Evolutionary conservation across 2,888 invertebrate species (phyloP).

Genomic region (Rhingia campestris): DNA sequence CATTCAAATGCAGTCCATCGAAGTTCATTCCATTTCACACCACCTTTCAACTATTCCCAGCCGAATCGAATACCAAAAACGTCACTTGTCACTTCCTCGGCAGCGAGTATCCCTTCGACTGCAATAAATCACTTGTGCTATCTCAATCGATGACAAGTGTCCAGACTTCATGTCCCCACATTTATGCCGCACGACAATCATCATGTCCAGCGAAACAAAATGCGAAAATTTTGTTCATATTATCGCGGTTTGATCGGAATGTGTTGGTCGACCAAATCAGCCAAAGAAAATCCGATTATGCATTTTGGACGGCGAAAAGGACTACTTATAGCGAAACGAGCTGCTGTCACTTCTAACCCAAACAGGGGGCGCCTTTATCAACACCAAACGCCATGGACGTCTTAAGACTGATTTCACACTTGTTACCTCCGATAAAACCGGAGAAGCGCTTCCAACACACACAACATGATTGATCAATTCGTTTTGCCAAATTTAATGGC

Average conservation of each 20-base stretch:
- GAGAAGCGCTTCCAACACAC: slow-evolving; percentile 59
- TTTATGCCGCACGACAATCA: slow-evolving; percentile 24
- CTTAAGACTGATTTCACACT: slow-evolving; percentile 69
- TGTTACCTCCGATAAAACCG: slow-evolving; percentile 64
- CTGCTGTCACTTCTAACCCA: slow-evolving; percentile 40
- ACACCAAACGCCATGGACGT: slow-evolving; percentile 66
- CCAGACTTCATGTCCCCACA: slow-evolving; percentile 63
- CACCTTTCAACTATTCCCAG: too few species aligned
- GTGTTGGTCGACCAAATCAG: slow-evolving; percentile 29
- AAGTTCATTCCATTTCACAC: too few species aligned
- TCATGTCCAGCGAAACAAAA: slow-evolving; percentile 7
- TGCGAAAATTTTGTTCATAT: slow-evolving; percentile 35
- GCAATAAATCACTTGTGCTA: slow-evolving; percentile 46
- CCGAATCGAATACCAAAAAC: too few species aligned
- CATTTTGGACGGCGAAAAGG: not conserved
- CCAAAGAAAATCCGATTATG: slow-evolving; percentile 40
- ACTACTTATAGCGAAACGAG: slow-evolving; percentile 2
- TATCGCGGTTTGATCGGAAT: slow-evolving; percentile 51
- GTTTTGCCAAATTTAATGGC: slow-evolving; percentile 74
- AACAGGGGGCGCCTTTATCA: slow-evolving; percentile 59
- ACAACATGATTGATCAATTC: slow-evolving; percentile 72
- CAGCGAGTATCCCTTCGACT: not conserved
- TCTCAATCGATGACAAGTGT: slow-evolving; percentile 65
- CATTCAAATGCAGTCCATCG: too few species aligned
- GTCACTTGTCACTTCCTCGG: too few species aligned